Conservation (phyloP, 2,797 vertebrate genomes). For the Staurois parvus region DNA sequence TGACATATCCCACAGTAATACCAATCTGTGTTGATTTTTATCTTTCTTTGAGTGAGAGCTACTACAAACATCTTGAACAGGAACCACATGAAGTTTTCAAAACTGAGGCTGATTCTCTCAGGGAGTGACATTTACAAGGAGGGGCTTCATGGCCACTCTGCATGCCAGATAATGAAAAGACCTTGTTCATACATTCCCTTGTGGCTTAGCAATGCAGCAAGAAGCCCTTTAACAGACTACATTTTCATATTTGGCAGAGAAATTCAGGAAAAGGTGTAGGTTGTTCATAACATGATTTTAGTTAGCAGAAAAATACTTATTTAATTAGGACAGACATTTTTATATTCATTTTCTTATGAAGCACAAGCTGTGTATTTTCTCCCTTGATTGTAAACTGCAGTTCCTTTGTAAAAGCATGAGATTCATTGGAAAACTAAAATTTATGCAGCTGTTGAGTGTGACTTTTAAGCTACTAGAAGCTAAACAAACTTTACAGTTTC, state of each 20-base stretch:
- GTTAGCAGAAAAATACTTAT: slow-evolving; percentile 1
- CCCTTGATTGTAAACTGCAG: background rate
- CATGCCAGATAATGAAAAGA: slow-evolving; percentile 37
- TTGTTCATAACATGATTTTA: slow-evolving; percentile 25
- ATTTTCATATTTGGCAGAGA: slow-evolving; percentile 42
- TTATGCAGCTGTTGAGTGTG: too few relatives aligned
- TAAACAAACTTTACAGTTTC: too few relatives aligned
- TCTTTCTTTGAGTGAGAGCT: background rate
- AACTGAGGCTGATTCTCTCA: slow-evolving; percentile 3
- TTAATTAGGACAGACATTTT: background rate
- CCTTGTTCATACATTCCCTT: slow-evolving; percentile 33
- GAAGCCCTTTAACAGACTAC: slow-evolving; percentile 1
- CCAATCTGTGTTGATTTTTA: too few relatives aligned
- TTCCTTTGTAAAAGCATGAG: background rate
- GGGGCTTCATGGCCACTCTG: background rate
- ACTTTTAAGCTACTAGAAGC: too few relatives aligned
- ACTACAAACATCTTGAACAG: slow-evolving; percentile 6
- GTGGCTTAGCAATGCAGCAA: too few relatives aligned
- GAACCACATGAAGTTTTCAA: too few relatives aligned
- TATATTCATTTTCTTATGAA: slow-evolving; percentile 7
- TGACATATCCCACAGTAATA: too few relatives aligned
- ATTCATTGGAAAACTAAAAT: too few relatives aligned
- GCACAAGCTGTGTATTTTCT: background rate
- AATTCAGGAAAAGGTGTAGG: slow-evolving; percentile 35
- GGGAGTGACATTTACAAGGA: slow-evolving; percentile 14